Base-by-base conservation (phyloP, 2,113 vertebrate species). In the Ceyx margarethae region DNA sequence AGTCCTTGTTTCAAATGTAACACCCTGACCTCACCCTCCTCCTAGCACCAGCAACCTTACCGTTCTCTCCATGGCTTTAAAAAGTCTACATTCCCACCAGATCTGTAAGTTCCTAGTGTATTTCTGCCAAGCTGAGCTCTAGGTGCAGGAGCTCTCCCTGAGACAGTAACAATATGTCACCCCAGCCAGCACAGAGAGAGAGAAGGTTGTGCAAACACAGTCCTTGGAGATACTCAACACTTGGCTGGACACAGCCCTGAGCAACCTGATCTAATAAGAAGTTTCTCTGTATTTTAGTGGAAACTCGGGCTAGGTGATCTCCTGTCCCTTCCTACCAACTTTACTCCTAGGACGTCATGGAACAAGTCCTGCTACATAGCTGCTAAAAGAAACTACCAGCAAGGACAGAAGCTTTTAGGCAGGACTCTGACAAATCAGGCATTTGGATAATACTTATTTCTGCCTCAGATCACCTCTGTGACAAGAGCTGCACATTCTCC, bases 61-160 rank as follows among this genome's bases (percentile, higher is more conserved):
- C 31, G 45, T 80, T 23, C 31, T 18, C 25, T 62, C 21, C 28
- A 25, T n/a, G 6, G 25, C 17, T 37, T 62, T 28, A 18, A 81
- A 18, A 81, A 80, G n/a, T 16, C 50, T 26, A 54, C 66, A 69
- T 26, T 76, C 64, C n/a, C 23, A 53, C 7, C 28, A 21, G 62
- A 37, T 6, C 28, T 46, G 6, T 9, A 22, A 72, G 66, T 5
- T 45, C 20, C 35, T 2, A 5, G 6, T 0, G 0, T 21, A 5
- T 58, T 67, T 40, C 53, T 45, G 31, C 45, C 33, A 21, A 60
- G 57, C 14, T 15, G 6, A 60, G 54, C 33, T 73, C 15, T 20
- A 48, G 46, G 31, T 29, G 26, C 66, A 76, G 56, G 16, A 74
- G 37, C 25, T 81, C n/a, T 53, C 69, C 43, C 35, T 35, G 73